phyloP scores from a whole-genome alignment of 2,113 vertebrate genomes.

The Phaetusa simplex region DNA sequence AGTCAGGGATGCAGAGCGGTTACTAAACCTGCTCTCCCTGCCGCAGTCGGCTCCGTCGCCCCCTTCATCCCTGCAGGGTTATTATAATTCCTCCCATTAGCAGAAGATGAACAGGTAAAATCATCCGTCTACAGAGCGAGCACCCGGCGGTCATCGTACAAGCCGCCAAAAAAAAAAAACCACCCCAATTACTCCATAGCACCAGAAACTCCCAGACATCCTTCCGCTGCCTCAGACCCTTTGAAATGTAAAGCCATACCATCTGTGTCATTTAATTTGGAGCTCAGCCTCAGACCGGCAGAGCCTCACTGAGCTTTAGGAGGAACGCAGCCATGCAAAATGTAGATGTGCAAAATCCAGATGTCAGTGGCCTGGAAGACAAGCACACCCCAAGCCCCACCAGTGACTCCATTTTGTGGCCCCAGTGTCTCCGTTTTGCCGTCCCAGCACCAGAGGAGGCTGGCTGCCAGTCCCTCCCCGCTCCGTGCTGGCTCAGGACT shows the following conservation, averaged over 20 bases:
- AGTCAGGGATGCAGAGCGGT: neutral
- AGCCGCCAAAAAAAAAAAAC: neutral
- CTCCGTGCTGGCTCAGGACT: neutral
- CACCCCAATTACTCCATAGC: conserved; percentile 9
- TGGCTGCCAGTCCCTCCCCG: neutral
- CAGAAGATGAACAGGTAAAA: conserved; percentile 28
- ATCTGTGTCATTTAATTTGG: conserved; percentile 49
- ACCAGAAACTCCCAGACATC: conserved; percentile 4
- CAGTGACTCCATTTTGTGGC: neutral
- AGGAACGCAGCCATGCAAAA: neutral
- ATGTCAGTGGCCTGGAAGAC: conserved; percentile 4
- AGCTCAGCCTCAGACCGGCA: conserved; percentile 38
- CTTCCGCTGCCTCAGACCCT: conserved; percentile 11
- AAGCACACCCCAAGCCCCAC: neutral
- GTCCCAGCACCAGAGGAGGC: neutral
- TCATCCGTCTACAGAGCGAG: neutral
- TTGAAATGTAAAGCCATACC: conserved; percentile 43
- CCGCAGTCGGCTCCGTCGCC: neutral
- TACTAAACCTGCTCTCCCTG: neutral
- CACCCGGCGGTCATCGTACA: neutral
- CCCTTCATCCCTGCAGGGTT: neutral
- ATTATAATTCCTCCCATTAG: conserved; percentile 24
- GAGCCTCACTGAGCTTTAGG: conserved; percentile 17
- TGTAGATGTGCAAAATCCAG: neutral
- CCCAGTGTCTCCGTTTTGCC: neutral